These are phyloP conservation scores for Thalassophryne amazonica DNA, from an alignment of 2,797 vertebrate genomes.

Conservation along the genomic window DNA sequence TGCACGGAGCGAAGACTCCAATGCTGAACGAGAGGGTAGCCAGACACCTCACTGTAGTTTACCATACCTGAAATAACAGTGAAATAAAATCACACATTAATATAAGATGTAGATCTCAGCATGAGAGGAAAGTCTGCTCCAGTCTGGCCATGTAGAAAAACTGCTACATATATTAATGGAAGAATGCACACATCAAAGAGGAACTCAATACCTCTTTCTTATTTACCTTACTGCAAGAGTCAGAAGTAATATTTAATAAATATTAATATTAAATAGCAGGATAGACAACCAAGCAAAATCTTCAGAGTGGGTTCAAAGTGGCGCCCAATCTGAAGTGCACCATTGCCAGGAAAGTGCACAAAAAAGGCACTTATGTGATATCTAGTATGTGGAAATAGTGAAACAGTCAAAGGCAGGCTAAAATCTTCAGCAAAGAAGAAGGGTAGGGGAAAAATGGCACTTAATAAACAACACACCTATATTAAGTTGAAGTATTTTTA, in stretches of 20 bases:
- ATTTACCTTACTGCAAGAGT: slow-evolving; percentile 41
- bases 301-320: slow-evolving; percentile 41
- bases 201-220: slow-evolving; percentile 12
- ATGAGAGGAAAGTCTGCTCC: neutral
- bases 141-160: neutral
- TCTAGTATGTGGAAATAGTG: slow-evolving; percentile 5
- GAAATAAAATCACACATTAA: neutral
- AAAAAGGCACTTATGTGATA: slow-evolving; percentile 3
- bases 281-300: slow-evolving; percentile 8
- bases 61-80: slow-evolving; percentile 87
- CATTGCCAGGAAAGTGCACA: neutral
- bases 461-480: neutral
- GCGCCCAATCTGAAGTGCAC: neutral
- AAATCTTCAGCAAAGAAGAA: slow-evolving; percentile 1
- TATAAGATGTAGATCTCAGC: neutral
- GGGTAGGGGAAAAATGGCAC: neutral
- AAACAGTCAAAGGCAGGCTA: neutral
- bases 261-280: slow-evolving; percentile 46
- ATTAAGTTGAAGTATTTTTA: neutral
- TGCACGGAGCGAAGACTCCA: slow-evolving; percentile 93
- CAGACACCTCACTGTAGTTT: slow-evolving; percentile 97
- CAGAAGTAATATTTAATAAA: slow-evolving; percentile 18
- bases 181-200: slow-evolving; percentile 41
- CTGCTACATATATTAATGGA: neutral
- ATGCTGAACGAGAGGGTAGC: slow-evolving; percentile 92